Percentiles rank a stretch among this genome's conserved stretches.
These are phyloP conservation scores for Leptopilina boulardi DNA, from an alignment of 1,140 invertebrate species.

Conservation along the genomic window DNA sequence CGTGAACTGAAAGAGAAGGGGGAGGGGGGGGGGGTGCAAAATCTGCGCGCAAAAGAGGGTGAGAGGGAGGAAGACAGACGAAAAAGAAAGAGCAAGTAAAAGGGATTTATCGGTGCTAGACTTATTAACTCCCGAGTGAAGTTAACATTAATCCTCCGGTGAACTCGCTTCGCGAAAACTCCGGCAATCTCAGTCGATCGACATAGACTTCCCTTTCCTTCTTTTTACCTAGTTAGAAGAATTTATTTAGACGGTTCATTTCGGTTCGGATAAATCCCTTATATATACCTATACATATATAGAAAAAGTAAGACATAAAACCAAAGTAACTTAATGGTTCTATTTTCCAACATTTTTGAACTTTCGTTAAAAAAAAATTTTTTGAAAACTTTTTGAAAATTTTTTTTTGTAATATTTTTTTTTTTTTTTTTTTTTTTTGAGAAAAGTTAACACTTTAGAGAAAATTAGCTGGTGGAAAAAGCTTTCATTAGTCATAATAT, in stretches of 20 bases:
- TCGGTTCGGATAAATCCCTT: constrained; percentile 25
- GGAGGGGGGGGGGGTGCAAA: constrained; percentile 35
- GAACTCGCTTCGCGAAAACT: constrained; percentile 56
- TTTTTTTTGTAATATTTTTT: not conserved
- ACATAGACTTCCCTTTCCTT: constrained; percentile 31
- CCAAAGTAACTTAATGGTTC: not conserved
- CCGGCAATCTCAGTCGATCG: constrained; percentile 54
- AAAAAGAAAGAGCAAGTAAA: constrained; percentile 53
- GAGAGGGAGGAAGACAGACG: constrained; percentile 39
- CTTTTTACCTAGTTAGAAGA: constrained; percentile 28
- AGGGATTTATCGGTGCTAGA: constrained; percentile 65
- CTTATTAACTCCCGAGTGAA: constrained; percentile 67
- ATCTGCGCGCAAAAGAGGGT: no score
- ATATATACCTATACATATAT: no score
- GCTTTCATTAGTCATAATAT: not conserved
- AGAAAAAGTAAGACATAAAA: not conserved
- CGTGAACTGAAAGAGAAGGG: not conserved
- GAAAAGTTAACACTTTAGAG: not conserved
- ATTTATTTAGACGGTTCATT: constrained; percentile 33
- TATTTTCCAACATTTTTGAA: not conserved
- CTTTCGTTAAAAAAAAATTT: no score
- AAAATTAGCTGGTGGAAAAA: not conserved
- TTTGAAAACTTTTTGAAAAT: no score
- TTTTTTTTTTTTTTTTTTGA: not conserved
- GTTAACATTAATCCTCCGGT: constrained; percentile 63